Percentiles rank a stretch among this genome's conserved stretches.
Conservation (phyloP, 1,140 invertebrate species). For the Tenebrio molitor region DNA sequence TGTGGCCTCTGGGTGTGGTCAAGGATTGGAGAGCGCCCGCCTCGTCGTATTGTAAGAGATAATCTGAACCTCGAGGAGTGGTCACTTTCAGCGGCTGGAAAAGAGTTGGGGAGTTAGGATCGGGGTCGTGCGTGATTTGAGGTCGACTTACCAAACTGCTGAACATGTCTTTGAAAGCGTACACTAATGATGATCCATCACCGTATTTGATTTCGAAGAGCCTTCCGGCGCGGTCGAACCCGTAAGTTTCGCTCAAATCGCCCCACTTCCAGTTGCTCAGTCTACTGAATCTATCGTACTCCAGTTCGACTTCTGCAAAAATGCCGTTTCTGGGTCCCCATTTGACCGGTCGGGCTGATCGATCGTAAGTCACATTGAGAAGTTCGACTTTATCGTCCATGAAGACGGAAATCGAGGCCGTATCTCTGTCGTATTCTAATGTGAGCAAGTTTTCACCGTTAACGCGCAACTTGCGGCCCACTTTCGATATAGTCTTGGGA, state of each 20-base stretch:
- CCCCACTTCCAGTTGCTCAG: constrained; percentile 94
- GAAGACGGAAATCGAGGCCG: constrained; percentile 90
- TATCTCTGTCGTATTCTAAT: constrained; percentile 92
- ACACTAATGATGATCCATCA: constrained; percentile 87
- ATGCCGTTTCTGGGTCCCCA: constrained; percentile 90
- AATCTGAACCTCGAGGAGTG: constrained; percentile 92
- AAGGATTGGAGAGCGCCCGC: constrained; percentile 91
- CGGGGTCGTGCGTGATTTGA: background rate
- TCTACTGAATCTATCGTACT: constrained; percentile 93
- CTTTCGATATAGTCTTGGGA: constrained; percentile 80
- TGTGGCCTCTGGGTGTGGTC: constrained; percentile 92
- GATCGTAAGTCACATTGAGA: constrained; percentile 93
- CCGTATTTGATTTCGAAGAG: constrained; percentile 90
- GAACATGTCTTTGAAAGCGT: constrained; percentile 90
- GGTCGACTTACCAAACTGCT: constrained; percentile 77
- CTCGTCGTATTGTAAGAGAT: constrained; percentile 92
- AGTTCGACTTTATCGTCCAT: constrained; percentile 91
- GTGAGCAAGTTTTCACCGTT: constrained; percentile 94
- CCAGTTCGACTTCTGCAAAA: constrained; percentile 89
- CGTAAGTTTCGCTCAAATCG: constrained; percentile 88
- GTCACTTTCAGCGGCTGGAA: constrained; percentile 88
- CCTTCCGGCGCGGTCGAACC: constrained; percentile 88
- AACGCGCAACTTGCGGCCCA: constrained; percentile 86
- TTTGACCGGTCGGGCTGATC: constrained; percentile 88
- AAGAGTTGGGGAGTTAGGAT: too few species aligned